Percentiles rank a stretch among this genome's conserved stretches.
Conservation (phyloP, 2,113 vertebrate genomes). For the Camelus bactrianus region DNA sequence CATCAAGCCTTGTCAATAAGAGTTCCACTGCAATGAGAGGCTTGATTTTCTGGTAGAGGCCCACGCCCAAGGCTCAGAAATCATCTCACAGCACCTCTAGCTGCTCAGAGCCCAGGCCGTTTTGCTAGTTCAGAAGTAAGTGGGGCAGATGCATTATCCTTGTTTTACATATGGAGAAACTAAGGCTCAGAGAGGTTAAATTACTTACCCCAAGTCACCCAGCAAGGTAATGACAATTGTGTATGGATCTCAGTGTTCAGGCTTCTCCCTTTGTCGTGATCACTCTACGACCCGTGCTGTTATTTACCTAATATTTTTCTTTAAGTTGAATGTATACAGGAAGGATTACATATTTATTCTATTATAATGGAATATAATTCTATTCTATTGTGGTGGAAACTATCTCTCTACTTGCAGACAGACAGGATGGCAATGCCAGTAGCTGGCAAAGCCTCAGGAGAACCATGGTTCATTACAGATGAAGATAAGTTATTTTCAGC, state of each 20-base stretch:
- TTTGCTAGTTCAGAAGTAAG: background rate
- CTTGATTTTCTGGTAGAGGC: background rate
- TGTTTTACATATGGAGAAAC: background rate
- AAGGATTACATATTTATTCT: background rate
- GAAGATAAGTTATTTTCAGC: background rate
- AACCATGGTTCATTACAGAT: background rate
- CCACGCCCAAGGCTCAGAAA: background rate
- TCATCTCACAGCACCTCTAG: background rate
- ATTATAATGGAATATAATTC: background rate
- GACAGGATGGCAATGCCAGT: background rate
- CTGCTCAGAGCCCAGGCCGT: background rate
- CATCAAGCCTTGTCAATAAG: background rate
- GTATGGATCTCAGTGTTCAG: background rate
- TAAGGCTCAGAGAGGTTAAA: background rate
- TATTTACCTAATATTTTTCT: constrained; percentile 21
- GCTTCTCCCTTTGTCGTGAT: background rate
- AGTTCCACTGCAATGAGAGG: background rate
- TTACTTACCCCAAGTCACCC: background rate
- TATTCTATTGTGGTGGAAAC: background rate
- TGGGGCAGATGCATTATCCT: background rate
- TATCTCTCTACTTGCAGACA: background rate
- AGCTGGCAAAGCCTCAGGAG: background rate
- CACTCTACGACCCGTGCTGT: background rate
- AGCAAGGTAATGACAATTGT: background rate
- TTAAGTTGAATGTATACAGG: background rate